Percentiles rank a stretch among this genome's conserved stretches.
Conservation (phyloP, 2,888 invertebrate species). For the Thecocarcelia acutangulata region DNA sequence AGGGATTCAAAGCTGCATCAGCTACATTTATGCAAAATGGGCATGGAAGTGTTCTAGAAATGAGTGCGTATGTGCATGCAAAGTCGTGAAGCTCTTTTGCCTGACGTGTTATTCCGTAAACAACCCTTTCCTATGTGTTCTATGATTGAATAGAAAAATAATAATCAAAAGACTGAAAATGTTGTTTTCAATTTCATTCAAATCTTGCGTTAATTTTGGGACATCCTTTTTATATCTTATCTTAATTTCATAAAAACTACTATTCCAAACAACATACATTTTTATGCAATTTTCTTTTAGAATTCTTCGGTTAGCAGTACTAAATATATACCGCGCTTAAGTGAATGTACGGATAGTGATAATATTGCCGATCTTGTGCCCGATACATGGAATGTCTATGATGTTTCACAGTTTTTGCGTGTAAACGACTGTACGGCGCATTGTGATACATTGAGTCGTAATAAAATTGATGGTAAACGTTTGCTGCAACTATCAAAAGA, state of each 20-base stretch:
- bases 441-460: constrained; percentile 85
- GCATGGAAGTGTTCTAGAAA: no score
- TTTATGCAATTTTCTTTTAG: constrained; percentile 65
- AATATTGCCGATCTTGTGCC: constrained; percentile 81
- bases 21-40: no score
- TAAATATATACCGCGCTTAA: constrained; percentile 84
- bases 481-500: constrained; percentile 92
- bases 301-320: constrained; percentile 82
- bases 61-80: no score
- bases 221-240: constrained; percentile 3
- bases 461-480: constrained; percentile 91
- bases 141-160: no score
- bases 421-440: constrained; percentile 92
- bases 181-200: no score
- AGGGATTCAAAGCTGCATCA: no score
- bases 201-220: no score
- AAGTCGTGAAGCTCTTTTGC: no score
- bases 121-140: no score
- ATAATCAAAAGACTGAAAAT: no score
- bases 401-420: constrained; percentile 94
- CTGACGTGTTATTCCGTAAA: no score
- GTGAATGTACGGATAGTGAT: constrained; percentile 76
- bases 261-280: neutral
- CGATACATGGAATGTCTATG: constrained; percentile 90
- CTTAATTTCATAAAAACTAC: neutral